Conservation (phyloP, 2,888 invertebrate genomes). For the Heliconius hortense region DNA sequence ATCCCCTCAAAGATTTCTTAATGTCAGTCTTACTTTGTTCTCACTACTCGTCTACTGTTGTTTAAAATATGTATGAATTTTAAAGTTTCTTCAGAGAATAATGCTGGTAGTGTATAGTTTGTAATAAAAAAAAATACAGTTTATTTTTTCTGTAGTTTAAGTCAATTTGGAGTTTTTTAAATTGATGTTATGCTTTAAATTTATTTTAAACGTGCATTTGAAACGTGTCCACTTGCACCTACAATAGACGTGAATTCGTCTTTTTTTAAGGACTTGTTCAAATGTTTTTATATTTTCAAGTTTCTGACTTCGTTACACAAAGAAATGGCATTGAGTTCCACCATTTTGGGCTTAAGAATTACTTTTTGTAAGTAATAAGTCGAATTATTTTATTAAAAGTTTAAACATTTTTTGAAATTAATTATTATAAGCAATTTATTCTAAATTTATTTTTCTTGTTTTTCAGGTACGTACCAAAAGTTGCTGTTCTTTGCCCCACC, state of each 20-base stretch:
- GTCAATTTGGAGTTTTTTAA: background rate
- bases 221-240: background rate
- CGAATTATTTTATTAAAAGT: background rate
- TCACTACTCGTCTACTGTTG: background rate
- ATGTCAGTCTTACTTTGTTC: constrained; percentile 10
- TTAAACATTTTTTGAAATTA: background rate
- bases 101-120: background rate
- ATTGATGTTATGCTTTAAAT: background rate
- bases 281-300: background rate
- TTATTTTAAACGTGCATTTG: background rate
- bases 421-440: background rate
- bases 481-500: background rate
- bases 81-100: background rate
- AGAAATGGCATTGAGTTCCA: background rate
- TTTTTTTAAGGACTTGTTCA: background rate
- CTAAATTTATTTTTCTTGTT: background rate
- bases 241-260: background rate
- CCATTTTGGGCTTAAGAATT: background rate
- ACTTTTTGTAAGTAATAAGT: background rate
- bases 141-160: background rate
- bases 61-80: background rate
- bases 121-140: no score
- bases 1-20: constrained; percentile 11
- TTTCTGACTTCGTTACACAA: background rate
- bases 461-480: constrained; percentile 25